Evolutionary conservation across 1,140 invertebrate species (phyloP).

Genomic region (Lineus longissimus): DNA sequence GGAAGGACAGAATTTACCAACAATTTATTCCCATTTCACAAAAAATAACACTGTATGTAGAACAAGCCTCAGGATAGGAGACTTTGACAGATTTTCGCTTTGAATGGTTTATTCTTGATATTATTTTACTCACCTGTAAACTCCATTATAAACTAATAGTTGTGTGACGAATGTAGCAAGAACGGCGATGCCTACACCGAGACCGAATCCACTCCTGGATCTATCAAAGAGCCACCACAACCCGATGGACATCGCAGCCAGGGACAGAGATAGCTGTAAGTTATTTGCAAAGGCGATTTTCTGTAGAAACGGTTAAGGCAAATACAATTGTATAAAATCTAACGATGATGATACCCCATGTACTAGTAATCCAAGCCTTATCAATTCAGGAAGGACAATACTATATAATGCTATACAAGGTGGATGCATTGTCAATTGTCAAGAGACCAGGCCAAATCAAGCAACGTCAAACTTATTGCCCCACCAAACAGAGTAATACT

Average conservation of each 20-base stretch:
- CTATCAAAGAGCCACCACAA: conserved; percentile 57
- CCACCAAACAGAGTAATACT: too few relatives aligned
- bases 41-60: too few relatives aligned
- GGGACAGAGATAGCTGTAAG: conserved; percentile 51
- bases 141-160: conserved; percentile 53
- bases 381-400: too few relatives aligned
- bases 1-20: background rate
- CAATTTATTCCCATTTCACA: background rate
- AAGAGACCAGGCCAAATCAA: too few relatives aligned
- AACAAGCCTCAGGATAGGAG: too few relatives aligned
- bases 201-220: conserved; percentile 53
- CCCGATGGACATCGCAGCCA: conserved; percentile 53
- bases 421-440: too few relatives aligned
- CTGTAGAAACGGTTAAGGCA: conserved; percentile 40
- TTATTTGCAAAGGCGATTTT: conserved; percentile 56
- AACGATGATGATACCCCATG: too few relatives aligned
- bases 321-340: conserved; percentile 1
- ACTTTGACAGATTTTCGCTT: background rate
- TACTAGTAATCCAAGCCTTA: too few relatives aligned
- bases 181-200: conserved; percentile 52
- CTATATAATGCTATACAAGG: too few relatives aligned
- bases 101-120: background rate
- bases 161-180: conserved; percentile 53
- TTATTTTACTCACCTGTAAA: conserved; percentile 48
- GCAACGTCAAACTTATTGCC: too few relatives aligned